A percentile compares a stretch with the other conserved stretches of the same genome.
These are phyloP conservation scores for Microplitis deprimator DNA, from an alignment of 2,888 invertebrate species.

Conservation along the genomic window DNA sequence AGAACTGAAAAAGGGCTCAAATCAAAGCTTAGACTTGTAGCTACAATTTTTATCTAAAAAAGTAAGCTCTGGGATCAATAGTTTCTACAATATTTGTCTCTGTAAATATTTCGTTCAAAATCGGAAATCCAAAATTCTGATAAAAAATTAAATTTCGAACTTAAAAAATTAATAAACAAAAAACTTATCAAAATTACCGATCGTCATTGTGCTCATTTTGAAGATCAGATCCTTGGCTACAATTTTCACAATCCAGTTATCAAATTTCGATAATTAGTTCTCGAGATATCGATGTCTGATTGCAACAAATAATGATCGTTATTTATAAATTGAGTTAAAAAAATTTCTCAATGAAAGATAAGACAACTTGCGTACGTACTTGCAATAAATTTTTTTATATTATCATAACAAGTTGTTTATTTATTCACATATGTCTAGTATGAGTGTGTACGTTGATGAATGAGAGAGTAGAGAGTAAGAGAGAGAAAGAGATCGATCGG, in stretches of 20 bases:
- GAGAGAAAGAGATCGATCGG: slow-evolving; percentile 53
- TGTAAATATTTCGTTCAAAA: no score
- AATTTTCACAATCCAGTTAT: neutral
- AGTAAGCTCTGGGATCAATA: no score
- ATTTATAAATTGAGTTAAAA: neutral
- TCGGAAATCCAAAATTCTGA: no score
- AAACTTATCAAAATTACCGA: no score
- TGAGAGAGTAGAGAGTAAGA: slow-evolving; percentile 1
- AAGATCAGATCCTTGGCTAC: neutral
- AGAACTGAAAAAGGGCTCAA: neutral
- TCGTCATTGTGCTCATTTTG: no score
- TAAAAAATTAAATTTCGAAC: no score
- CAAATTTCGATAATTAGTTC: no score
- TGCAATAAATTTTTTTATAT: slow-evolving; percentile 5
- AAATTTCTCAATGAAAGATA: slow-evolving; percentile 38
- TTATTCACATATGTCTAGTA: neutral
- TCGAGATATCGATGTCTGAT: no score
- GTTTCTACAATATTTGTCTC: no score
- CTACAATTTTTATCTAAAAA: no score
- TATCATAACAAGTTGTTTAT: neutral
- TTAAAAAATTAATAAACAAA: no score
- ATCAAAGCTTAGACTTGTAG: neutral
- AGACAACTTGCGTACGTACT: slow-evolving; percentile 15
- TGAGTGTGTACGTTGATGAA: slow-evolving; percentile 42
- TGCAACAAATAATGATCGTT: no score